Evolutionary conservation across 2,888 invertebrate species (phyloP).

Genomic region (Leptura quadrifasciata): DNA sequence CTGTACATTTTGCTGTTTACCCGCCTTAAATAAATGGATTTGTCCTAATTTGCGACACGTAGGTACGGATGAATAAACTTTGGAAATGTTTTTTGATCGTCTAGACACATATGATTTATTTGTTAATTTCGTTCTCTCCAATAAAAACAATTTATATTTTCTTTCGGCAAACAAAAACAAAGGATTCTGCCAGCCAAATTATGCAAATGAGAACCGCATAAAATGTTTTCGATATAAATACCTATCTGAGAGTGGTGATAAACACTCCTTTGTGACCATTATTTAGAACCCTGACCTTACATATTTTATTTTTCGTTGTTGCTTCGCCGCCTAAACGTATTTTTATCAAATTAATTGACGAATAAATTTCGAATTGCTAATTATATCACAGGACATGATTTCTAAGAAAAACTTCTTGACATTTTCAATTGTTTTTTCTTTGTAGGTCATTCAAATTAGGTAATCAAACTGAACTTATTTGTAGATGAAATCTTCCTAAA

Average conservation of each 20-base stretch:
- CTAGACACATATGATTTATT: constrained; percentile 42
- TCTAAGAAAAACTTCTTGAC: neutral
- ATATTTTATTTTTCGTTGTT: constrained; percentile 16
- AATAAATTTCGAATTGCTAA: constrained; percentile 21
- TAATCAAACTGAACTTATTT: too few species aligned
- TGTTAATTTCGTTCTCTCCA: constrained; percentile 40
- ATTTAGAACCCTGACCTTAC: constrained; percentile 24
- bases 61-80: constrained; percentile 12
- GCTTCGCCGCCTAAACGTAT: constrained; percentile 25
- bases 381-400: neutral
- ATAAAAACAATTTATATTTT: constrained; percentile 40
- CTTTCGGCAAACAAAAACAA: constrained; percentile 47
- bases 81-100: constrained; percentile 19
- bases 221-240: constrained; percentile 34
- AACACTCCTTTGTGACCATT: constrained; percentile 24
- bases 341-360: constrained; percentile 35
- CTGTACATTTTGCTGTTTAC: neutral
- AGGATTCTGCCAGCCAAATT: constrained; percentile 41
- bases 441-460: too few species aligned
- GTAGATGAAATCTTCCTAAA: too few species aligned
- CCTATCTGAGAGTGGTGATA: constrained; percentile 29
- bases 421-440: too few species aligned
- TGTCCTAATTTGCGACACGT: constrained; percentile 1
- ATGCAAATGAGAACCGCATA: constrained; percentile 39
- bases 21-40: neutral